Percentiles rank a stretch among this genome's conserved stretches.
Conservation (phyloP, 2,113 vertebrate species). For the Chauna torquata region DNA sequence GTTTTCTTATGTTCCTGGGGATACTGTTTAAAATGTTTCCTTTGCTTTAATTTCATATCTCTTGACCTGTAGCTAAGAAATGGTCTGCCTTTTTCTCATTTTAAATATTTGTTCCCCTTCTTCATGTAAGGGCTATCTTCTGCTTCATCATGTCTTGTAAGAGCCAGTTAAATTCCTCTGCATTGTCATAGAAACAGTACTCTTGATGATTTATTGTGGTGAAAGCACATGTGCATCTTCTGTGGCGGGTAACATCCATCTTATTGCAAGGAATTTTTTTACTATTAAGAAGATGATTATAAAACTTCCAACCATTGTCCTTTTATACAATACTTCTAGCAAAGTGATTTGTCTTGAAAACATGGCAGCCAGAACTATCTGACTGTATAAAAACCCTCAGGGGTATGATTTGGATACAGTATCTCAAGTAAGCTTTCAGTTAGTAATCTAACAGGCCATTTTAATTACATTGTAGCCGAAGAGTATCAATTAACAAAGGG, state of each 20-base stretch:
- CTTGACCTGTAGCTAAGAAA: background rate
- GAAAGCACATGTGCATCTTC: background rate
- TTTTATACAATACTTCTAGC: constrained; percentile 3
- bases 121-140: background rate
- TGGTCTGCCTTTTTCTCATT: background rate
- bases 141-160: background rate
- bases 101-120: background rate
- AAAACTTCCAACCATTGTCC: constrained; percentile 12
- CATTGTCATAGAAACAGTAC: background rate
- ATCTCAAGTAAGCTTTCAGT: background rate
- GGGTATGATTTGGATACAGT: background rate
- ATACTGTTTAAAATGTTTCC: background rate
- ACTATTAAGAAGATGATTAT: constrained; percentile 2
- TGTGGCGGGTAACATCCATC: background rate
- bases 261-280: background rate
- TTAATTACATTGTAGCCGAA: background rate
- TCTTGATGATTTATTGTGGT: background rate
- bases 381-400: background rate
- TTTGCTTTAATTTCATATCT: background rate
- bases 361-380: background rate
- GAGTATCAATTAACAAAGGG: background rate
- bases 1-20: background rate
- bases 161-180: background rate
- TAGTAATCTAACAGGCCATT: background rate
- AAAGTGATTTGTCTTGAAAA: constrained; percentile 23